A percentile compares a stretch with the other conserved stretches of the same genome.
Conservation (phyloP, 1,140 invertebrate genomes). For the Meloidogyne chitwoodi region DNA sequence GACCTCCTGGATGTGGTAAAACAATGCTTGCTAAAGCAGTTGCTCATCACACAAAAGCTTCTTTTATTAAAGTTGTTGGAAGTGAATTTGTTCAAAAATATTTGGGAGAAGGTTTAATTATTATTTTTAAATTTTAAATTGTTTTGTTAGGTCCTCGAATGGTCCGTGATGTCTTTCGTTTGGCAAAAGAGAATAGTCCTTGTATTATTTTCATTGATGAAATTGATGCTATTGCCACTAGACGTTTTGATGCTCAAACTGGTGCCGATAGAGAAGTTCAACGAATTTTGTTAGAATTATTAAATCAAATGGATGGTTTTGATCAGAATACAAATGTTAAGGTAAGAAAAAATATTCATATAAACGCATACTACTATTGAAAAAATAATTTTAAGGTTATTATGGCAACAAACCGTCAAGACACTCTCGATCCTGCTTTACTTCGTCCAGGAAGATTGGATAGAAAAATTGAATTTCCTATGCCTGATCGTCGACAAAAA, state of each 20-base stretch:
- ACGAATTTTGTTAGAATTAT: conserved; percentile 87
- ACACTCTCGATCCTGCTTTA: conserved; percentile 94
- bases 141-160: conserved; percentile 76
- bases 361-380: neutral
- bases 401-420: conserved; percentile 98
- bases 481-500: conserved; percentile 94
- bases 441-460: conserved; percentile 92
- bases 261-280: conserved; percentile 94
- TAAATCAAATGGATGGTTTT: conserved; percentile 99
- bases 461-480: conserved; percentile 96
- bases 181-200: conserved; percentile 97
- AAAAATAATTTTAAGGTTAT: conserved; percentile 73
- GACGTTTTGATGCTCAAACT: conserved; percentile 66
- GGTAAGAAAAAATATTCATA: conserved; percentile 62
- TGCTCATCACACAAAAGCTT: conserved; percentile 87
- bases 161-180: conserved; percentile 95
- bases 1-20: conserved; percentile 89
- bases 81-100: conserved; percentile 99
- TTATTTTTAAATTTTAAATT: neutral
- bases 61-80: conserved; percentile 80
- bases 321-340: conserved; percentile 99
- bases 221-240: conserved; percentile 53
- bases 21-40: conserved; percentile 99
- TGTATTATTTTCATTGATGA: conserved; percentile 75
- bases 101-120: conserved; percentile 73